A percentile compares a stretch with the other conserved stretches of the same genome.
Conservation (phyloP, 2,797 vertebrate species). For the Tadarida brasiliensis region DNA sequence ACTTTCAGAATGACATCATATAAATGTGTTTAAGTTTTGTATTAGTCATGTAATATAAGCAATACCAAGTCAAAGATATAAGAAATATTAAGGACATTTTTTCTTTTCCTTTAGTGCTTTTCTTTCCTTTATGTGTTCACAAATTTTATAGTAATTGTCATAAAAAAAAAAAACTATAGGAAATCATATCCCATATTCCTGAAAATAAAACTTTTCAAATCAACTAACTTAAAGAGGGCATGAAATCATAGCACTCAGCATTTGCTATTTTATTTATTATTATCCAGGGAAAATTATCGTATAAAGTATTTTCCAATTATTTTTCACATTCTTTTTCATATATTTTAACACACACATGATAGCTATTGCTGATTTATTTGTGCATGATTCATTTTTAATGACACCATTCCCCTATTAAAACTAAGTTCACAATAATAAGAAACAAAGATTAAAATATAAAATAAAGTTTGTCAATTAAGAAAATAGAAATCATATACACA, state of each 20-base stretch:
- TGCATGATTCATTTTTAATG: conserved; percentile 32
- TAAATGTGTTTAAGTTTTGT: conserved; percentile 11
- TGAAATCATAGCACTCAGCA: background rate
- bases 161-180: background rate
- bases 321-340: background rate
- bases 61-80: conserved; percentile 6
- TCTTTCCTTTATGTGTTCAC: background rate
- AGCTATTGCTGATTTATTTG: background rate
- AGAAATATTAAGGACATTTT: background rate
- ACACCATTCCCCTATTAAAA: conserved; percentile 61
- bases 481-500: background rate
- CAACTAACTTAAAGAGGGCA: background rate
- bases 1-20: conserved; percentile 40
- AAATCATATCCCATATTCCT: background rate
- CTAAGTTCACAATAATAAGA: background rate
- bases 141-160: conserved; percentile 1
- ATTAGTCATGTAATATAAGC: conserved; percentile 12
- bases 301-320: conserved; percentile 8
- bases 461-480: background rate
- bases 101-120: background rate
- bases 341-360: background rate
- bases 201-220: conserved; percentile 9
- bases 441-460: conserved; percentile 34
- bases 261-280: background rate
- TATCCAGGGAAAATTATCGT: background rate